Conservation (phyloP, 2,797 vertebrate species). For the Acrossocheilus fasciatus region DNA sequence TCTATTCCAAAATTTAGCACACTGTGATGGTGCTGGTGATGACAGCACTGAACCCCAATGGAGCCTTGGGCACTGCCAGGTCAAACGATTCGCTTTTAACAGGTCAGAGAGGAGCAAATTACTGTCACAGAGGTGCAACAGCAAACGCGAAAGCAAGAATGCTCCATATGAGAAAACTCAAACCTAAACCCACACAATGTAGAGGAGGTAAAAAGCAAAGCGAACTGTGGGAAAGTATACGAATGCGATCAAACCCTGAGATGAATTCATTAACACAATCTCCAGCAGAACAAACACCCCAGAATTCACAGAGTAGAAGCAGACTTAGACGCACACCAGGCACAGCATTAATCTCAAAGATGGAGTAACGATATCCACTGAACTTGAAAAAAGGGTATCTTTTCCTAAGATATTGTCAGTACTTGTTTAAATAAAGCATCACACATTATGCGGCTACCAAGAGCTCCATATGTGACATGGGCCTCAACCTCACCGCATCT, state of each 20-base stretch:
- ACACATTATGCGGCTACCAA: constrained; percentile 6
- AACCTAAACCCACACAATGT: not conserved
- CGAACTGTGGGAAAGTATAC: not conserved
- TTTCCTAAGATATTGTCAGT: not conserved
- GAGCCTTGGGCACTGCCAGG: constrained; percentile 41
- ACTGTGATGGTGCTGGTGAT: not conserved
- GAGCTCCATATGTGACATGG: constrained; percentile 34
- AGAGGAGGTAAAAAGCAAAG: not conserved
- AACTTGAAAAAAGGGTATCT: not conserved
- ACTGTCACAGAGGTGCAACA: constrained; percentile 13
- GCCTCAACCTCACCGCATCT: constrained; percentile 26
- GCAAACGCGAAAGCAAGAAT: not conserved
- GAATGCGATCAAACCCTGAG: not conserved
- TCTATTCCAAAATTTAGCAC: not conserved
- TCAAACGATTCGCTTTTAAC: constrained; percentile 23
- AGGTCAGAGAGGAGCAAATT: constrained; percentile 20
- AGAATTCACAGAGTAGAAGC: not conserved
- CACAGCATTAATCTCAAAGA: constrained; percentile 10
- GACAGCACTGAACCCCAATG: too few relatives aligned
- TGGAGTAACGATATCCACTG: not conserved
- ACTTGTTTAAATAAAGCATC: constrained; percentile 27
- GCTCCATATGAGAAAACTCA: not conserved
- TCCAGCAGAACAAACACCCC: not conserved
- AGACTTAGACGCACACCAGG: not conserved
- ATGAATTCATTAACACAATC: not conserved